Base-by-base conservation (phyloP, 2,797 vertebrate genomes). In the Thunnus albacares region DNA sequence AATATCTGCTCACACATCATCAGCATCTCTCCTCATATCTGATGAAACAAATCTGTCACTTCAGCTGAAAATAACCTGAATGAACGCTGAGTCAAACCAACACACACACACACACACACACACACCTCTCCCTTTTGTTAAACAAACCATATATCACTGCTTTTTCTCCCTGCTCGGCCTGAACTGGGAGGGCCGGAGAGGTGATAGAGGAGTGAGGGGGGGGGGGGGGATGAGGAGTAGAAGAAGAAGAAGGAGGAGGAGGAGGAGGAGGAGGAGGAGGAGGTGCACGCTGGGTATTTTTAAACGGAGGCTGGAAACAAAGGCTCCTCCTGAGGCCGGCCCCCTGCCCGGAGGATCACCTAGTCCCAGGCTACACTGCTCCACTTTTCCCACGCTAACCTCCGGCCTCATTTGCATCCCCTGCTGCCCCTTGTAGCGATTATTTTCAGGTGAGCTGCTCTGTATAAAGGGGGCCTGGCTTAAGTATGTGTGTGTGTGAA, bases 401-500 rank as follows among this genome's bases (percentile, higher is more conserved):
- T 96, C 96, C 90, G 95, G 97, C 96, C 97, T 97, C 96, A 97
- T 98, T 98, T 98, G 96, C 97, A 98, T 99, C 96, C 95, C 81
- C 88, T 89, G 96, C 96, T 96, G 95, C 97, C 97, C 96, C 96
- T 97, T 96, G 94, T 90, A 96, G 97, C 96, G 95, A 98, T 98
- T 99, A 99, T 96, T 96, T 98, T 98, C 97, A 99, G 97, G 97
- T 99, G 97, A 98, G 97, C 96, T 98, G 97, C 96, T 98, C 97
- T 97, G 95, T 98, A 98, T 97, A 96, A 95, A 83, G 56, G 18
- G 64, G 64, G 89, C 91, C 93, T 13, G 92, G 96, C 96, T 87
- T 89, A 67, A 86, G 86, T 62, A 35, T 77, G 87, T 82, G 85
- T 30, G 28, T 30, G 28, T 77, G 87, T 86, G 88, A 79, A 18